Percentiles rank a stretch among this genome's conserved stretches.
Conservation (phyloP, 2,797 vertebrate species). For the Sphenopsis melanotis region DNA sequence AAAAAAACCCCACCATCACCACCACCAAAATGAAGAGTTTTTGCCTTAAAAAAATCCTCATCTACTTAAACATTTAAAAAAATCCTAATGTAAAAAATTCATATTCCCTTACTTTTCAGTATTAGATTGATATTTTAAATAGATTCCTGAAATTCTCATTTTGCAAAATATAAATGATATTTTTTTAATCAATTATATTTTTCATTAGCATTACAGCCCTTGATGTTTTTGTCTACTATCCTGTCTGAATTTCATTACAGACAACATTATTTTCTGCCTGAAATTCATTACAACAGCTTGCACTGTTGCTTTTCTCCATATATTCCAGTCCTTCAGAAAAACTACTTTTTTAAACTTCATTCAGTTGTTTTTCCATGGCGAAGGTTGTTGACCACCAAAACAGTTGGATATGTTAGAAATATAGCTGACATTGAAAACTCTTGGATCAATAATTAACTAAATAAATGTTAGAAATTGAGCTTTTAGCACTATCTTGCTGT, state of each 20-base stretch:
- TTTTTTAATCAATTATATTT: background rate
- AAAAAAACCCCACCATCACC: no score
- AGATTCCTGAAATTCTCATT: background rate
- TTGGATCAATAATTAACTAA: background rate
- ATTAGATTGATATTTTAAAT: background rate
- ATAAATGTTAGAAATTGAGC: background rate
- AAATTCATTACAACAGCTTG: background rate
- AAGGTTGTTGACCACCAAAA: background rate
- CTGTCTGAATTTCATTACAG: background rate
- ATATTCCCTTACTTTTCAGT: background rate
- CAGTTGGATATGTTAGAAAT: background rate
- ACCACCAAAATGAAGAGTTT: background rate
- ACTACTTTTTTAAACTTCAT: background rate
- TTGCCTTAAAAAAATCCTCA: background rate
- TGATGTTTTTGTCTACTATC: background rate
- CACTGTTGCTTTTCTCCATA: background rate
- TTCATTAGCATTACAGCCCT: background rate
- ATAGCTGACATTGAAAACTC: background rate
- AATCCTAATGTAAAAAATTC: background rate
- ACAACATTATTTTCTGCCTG: background rate
- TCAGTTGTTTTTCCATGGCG: background rate
- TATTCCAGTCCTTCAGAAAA: background rate
- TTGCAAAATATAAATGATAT: background rate
- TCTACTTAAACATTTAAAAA: background rate
- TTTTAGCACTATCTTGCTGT: background rate